Evolutionary conservation across 2,797 vertebrate genomes (phyloP), one percentile per base, ranked within the genome.

Genomic region (Chlorospingus flavigularis): DNA sequence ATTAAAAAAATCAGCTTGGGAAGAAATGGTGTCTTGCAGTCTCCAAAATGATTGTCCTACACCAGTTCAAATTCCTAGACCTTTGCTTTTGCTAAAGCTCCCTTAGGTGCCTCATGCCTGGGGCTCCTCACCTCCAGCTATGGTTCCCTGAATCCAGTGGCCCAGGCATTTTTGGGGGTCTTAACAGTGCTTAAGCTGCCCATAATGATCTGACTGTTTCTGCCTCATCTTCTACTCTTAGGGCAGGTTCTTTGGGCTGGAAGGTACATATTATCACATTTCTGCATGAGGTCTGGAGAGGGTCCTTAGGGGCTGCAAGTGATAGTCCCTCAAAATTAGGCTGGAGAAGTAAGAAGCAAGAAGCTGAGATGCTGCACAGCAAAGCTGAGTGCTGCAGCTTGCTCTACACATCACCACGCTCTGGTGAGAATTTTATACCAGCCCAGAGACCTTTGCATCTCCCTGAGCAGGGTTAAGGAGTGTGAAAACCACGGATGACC

Each of bases 41-140:
- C 47, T 82, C 31, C 60, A 50, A 63, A 83, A 73, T 5, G 1
- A 24, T 14, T 17, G 25, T 45, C 13, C 39, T 45, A 54, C 20
- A 57, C 8, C 24, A 45, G 40, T 65, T 86, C 67, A 51, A 84
- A 40, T 60, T 71, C 43, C 53, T 74, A 48, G 53, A 55, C 17
- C 31, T 90, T 88, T 58, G 24, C 15, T 83, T 88, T 90, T 74
- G 57, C 23, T 74, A 28, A 62, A 83, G 53, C 4, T 76, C 14
- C 61, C 9, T 70, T 42, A 70, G 9, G 10, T 62, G 8, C 7
- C 11, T 35, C 3, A 1, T 54, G 39, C 15, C 21, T 86, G 42
- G 13, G 17, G 35, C 28, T 73, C 26, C 39, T 68, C 33, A n/a
- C 3, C 53, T 92, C 50, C 62, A 71, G 13, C 45, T 75, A 17